Evolutionary conservation across 2,888 invertebrate genomes (phyloP).

Genomic region (Eristalinus sepulchralis): DNA sequence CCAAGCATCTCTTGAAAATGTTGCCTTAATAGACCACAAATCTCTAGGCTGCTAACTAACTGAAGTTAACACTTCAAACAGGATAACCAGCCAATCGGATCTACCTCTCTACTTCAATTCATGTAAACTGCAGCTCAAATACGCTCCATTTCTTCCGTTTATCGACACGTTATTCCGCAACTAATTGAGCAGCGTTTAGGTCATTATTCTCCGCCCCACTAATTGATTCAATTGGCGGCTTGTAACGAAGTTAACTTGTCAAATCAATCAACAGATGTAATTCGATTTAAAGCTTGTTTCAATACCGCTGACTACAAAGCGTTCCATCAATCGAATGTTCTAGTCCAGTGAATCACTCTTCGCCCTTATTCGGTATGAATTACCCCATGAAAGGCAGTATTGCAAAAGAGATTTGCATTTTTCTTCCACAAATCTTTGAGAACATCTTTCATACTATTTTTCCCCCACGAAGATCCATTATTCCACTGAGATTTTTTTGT

Average conservation of each 20-base stretch:
- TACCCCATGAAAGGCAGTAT: not conserved
- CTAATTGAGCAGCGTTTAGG: not conserved
- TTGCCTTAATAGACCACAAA: too few relatives aligned
- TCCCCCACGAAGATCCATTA: not conserved
- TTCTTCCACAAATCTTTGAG: not conserved
- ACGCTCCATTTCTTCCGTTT: not conserved
- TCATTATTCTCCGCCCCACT: not conserved
- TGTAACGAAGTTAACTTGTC: not conserved
- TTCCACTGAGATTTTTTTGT: not conserved
- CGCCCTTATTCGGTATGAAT: not conserved
- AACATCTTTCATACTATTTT: not conserved
- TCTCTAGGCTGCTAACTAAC: too few relatives aligned
- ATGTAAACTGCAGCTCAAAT: too few relatives aligned
- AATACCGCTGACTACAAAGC: not conserved
- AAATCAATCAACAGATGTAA: not conserved
- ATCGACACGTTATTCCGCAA: not conserved
- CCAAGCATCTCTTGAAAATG: too few relatives aligned
- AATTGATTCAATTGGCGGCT: not conserved
- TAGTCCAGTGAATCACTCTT: not conserved
- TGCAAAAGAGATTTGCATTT: not conserved
- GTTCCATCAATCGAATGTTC: not conserved
- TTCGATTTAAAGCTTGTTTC: not conserved
- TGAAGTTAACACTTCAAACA: too few relatives aligned
- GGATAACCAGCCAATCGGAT: too few relatives aligned
- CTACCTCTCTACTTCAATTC: too few relatives aligned